Conservation (phyloP, 2,113 vertebrate species). For the Hystrix brachyura region DNA sequence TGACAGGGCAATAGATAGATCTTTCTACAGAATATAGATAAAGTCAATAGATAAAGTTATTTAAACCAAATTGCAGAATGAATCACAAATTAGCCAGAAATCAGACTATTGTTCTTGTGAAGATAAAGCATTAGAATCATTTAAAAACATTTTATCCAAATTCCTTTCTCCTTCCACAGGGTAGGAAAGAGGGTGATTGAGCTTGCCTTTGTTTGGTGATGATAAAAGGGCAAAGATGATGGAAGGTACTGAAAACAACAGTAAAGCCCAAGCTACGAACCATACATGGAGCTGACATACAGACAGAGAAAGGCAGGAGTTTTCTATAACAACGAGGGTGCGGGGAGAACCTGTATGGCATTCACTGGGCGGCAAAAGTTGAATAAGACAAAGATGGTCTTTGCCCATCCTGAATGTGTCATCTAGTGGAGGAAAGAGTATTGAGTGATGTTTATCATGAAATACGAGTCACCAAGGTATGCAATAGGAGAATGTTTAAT, state of each 20-base stretch:
- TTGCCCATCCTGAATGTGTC: neutral
- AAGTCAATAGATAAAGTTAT: neutral
- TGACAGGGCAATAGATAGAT: neutral
- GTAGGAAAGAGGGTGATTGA: neutral
- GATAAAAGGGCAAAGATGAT: neutral
- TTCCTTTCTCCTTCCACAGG: neutral
- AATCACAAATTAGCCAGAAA: slow-evolving; percentile 24
- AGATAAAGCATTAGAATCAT: neutral
- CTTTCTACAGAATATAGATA: neutral
- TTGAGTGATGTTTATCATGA: neutral
- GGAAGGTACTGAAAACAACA: neutral
- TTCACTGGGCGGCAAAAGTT: neutral
- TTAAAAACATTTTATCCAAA: neutral
- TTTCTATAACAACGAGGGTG: neutral
- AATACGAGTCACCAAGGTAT: neutral
- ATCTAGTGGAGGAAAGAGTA: neutral
- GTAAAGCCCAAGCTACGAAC: neutral
- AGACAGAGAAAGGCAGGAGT: neutral
- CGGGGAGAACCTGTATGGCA: neutral
- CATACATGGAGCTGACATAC: neutral
- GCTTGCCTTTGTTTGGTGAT: neutral
- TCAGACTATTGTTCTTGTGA: neutral
- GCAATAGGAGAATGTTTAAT: neutral
- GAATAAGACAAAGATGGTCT: neutral
- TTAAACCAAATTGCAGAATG: neutral